Evolutionary conservation across 1,140 invertebrate genomes (phyloP).

Genomic region (Sinonovacula constricta): DNA sequence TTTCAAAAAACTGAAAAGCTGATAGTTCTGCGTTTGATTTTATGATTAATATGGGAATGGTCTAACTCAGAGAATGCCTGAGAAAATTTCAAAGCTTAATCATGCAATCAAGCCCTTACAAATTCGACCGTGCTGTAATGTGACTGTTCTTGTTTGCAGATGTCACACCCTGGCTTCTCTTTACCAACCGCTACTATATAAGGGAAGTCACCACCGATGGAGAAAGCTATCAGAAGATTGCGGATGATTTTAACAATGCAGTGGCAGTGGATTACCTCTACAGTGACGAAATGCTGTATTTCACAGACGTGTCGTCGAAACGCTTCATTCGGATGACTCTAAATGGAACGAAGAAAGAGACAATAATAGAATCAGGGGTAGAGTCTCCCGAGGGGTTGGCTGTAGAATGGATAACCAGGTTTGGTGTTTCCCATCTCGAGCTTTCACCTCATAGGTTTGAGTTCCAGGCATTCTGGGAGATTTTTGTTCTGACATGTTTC

Average conservation of each 20-base stretch:
- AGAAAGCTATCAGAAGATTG: conserved; percentile 89
- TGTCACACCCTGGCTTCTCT: conserved; percentile 93
- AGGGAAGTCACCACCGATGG: conserved; percentile 96
- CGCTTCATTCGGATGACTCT: conserved; percentile 85
- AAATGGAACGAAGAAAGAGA: conserved; percentile 82
- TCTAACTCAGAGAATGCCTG: too few relatives aligned
- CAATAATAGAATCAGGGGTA: conserved; percentile 94
- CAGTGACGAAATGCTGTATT: conserved; percentile 90
- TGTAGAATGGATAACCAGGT: conserved; percentile 94
- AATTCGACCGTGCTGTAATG: too few relatives aligned
- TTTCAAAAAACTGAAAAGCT: too few relatives aligned
- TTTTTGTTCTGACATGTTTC: too few relatives aligned
- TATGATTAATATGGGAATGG: too few relatives aligned
- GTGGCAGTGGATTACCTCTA: conserved; percentile 97
- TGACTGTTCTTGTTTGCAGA: conserved; percentile 66
- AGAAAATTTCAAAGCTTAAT: too few relatives aligned
- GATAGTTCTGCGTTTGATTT: too few relatives aligned
- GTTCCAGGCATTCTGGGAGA: too few relatives aligned
- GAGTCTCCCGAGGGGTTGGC: conserved; percentile 97
- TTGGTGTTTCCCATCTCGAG: conserved; percentile 30
- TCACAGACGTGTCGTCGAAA: conserved; percentile 94
- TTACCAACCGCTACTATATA: conserved; percentile 99
- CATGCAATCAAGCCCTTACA: too few relatives aligned
- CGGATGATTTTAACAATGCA: conserved; percentile 97
- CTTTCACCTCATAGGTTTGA: too few relatives aligned